These are phyloP conservation scores for Riparia riparia DNA, from an alignment of 2,113 vertebrate genomes.

Conservation along the genomic window DNA sequence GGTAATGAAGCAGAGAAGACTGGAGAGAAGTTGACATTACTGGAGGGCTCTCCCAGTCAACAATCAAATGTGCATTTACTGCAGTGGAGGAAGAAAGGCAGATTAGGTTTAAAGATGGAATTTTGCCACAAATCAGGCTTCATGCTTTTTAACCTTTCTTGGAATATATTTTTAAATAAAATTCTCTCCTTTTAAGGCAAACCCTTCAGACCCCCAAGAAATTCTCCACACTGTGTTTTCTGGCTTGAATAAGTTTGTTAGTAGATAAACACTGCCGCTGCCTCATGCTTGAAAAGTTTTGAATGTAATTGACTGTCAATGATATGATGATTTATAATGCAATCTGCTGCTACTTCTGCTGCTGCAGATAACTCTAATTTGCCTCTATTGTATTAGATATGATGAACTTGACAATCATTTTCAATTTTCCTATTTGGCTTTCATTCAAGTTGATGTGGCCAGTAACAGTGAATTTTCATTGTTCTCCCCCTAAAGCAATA, in stretches of 20 bases:
- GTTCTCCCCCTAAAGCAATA: slow-evolving; percentile 41
- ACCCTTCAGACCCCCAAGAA: slow-evolving; percentile 13
- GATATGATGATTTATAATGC: slow-evolving; percentile 83
- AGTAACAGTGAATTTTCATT: slow-evolving; percentile 65
- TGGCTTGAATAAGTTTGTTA: slow-evolving; percentile 71
- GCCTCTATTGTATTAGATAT: slow-evolving; percentile 76
- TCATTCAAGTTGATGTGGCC: slow-evolving; percentile 65
- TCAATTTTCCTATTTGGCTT: slow-evolving; percentile 73
- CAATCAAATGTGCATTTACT: background rate
- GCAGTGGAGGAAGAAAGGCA: background rate
- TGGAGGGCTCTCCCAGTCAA: background rate
- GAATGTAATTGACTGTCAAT: slow-evolving; percentile 82
- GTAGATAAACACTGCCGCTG: slow-evolving; percentile 66
- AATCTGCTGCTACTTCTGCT: slow-evolving; percentile 77
- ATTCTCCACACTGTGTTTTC: slow-evolving; percentile 44
- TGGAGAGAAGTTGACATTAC: slow-evolving; percentile 27
- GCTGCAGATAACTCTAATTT: slow-evolving; percentile 79
- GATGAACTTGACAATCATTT: slow-evolving; percentile 74
- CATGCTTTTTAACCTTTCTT: background rate
- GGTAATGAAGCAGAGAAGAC: slow-evolving; percentile 22
- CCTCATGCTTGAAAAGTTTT: slow-evolving; percentile 79
- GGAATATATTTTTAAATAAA: background rate
- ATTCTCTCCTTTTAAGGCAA: background rate
- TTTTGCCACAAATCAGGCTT: background rate
- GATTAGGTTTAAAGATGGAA: background rate